Base-by-base conservation (phyloP, 2,113 vertebrate genomes). In the Solenodon paradoxus region DNA sequence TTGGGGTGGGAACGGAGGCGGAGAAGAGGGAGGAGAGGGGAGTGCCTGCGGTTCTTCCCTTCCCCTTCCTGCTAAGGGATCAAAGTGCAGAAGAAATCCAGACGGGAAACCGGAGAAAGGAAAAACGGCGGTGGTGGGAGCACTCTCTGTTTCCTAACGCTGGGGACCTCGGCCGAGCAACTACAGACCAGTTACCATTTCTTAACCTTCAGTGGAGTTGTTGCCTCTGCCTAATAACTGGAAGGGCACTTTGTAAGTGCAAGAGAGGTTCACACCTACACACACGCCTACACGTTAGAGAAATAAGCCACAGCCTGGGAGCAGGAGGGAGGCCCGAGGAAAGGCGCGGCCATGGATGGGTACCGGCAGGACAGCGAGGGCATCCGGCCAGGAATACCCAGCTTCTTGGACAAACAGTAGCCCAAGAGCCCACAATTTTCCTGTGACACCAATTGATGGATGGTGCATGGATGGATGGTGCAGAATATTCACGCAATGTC, bases 51-150 rank as follows among this genome's bases (percentile, higher is more conserved):
- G 38, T 75, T 87, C 53, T 75, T 12, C 49, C 49, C n/a, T 55
- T 69, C 68, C 49, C 51, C 53, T 84, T 81, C 55, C 82, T 53
- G 45, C 59, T 30, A 42, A 66, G 47, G 78, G 66, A 93, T 90
- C 92, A 83, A 97, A 97, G 97, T 95, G 88, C 84, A 88, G 55
- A 72, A 81, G 74, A 9, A 84, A 95, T 97, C 42, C 42, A 78
- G 78, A 80, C 1, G 5, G 55, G n/a, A 59, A 95, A 96, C 45
- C n/a, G 45, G 81, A 88, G 66, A 30, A 80, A 28, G 45, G 47
- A 17, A n/a, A 86, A 87, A 80, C n/a, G 20, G 4, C 22, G 0
- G 16, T 8, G 28, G 28, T 57, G 53, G 35, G 38, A 71, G n/a
- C 40, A 7, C 10, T 20, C 11, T 28, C 45, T 84, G 92, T 78